Evolutionary conservation across 2,113 vertebrate genomes (phyloP), one percentile per base, ranked within the genome.

Genomic region (Neomonachus schauinslandi): DNA sequence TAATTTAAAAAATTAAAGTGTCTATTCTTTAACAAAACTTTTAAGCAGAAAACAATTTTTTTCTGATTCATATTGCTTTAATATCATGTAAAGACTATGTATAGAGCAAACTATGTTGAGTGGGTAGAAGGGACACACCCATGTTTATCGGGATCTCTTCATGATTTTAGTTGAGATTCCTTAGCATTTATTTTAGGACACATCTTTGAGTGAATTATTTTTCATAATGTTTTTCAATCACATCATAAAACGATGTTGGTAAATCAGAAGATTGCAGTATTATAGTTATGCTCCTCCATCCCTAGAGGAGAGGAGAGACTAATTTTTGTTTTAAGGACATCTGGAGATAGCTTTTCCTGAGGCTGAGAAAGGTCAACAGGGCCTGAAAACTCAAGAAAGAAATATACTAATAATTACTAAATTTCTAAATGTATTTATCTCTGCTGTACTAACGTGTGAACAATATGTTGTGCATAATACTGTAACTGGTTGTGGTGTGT

Each of bases 1-100:
- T 97, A 61, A 49, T 97, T 98, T 97, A 94, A 97, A 98, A 97
- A 77, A 61, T 97, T 49, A 90, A 33, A 7, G 72, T 42, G 14
- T 86, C n/a, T 82, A 22, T 31, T 97, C 51, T 86, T 94, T 81
- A 80, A 71, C 39, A 96, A 93, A 93, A 94, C 31, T 86, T 94
- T 57, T 67, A 65, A 97, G 89, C 94, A 80, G 61, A 89, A 46
- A 88, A 9, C n/a, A 74, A 6, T 59, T 93, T 98, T 97, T 97
- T 96, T 87, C 86, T 87, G 26, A 26, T 95, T 74, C 33, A 1
- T 76, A 9, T 96, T 96, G 51, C 82, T 96, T 92, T 65, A 79
- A 94, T 63, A 79, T n/a, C 31, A 51, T 53, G 1, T 63, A 89
- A 91, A 96, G 84, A 12, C 65, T 76, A 10, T 57, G 2, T 89